Evolutionary conservation across 2,888 invertebrate genomes (phyloP).

Genomic region (Pseudococcus jackbeardsleyi): DNA sequence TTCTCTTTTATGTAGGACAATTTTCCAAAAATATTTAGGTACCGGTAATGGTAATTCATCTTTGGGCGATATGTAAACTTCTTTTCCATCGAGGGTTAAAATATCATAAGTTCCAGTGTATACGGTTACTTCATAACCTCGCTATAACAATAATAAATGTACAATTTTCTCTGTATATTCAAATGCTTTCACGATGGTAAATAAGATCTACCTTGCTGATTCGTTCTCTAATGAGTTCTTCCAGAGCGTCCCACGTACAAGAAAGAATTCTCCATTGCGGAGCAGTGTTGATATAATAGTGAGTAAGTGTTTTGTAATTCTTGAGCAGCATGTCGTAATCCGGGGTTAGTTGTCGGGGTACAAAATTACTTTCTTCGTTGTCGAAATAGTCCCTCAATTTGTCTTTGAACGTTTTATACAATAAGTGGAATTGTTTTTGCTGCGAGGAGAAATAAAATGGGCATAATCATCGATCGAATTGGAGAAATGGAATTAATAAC

Average conservation of each 20-base stretch:
- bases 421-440: not conserved
- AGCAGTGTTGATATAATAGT: constrained; percentile 8
- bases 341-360: not conserved
- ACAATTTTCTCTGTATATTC: not conserved
- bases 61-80: not conserved
- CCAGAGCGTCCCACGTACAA: not conserved
- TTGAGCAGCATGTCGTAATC: constrained; percentile 15
- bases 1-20: not conserved
- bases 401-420: not conserved
- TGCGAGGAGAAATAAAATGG: not conserved
- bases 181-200: not conserved
- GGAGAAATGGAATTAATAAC: not conserved
- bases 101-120: not conserved
- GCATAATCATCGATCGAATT: not conserved
- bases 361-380: not conserved
- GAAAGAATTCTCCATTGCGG: not conserved
- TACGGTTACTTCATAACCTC: not conserved
- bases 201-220: not conserved
- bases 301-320: not conserved
- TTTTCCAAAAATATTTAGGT: constrained; percentile 9
- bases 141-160: not conserved
- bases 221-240: constrained; percentile 10
- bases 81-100: not conserved
- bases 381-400: constrained; percentile 1
- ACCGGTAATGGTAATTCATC: not conserved